These are phyloP conservation scores for Smittia sp. DNA, from an alignment of 2,888 invertebrate species.

Conservation along the genomic window DNA sequence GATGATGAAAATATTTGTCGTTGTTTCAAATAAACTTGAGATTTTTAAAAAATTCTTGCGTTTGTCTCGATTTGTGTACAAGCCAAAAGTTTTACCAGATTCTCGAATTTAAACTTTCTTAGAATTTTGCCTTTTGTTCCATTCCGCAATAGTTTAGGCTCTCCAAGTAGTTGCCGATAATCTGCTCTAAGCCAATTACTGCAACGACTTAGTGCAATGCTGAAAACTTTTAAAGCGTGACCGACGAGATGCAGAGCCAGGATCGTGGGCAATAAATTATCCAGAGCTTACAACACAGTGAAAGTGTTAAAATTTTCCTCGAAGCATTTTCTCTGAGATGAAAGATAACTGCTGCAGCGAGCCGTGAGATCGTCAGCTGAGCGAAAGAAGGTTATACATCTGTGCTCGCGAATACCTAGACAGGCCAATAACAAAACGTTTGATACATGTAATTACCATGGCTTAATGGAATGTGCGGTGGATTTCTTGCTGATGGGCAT, in stretches of 20 bases:
- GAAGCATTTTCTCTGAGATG: background rate
- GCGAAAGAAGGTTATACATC: too few relatives aligned
- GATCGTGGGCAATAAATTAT: constrained; percentile 27
- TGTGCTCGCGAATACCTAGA: too few relatives aligned
- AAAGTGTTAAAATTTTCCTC: constrained; percentile 29
- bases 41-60: too few relatives aligned
- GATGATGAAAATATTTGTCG: too few relatives aligned
- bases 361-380: background rate
- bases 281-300: background rate
- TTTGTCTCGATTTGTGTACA: too few relatives aligned
- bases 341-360: background rate
- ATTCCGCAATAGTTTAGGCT: background rate
- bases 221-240: background rate
- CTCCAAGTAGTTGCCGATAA: background rate
- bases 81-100: background rate
- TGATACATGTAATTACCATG: too few relatives aligned
- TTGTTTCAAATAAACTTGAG: too few relatives aligned
- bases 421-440: too few relatives aligned
- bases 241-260: background rate
- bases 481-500: too few relatives aligned
- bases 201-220: too few relatives aligned
- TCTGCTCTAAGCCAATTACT: too few relatives aligned
- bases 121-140: background rate
- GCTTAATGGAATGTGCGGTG: too few relatives aligned
- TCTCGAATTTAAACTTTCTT: background rate